A percentile compares a stretch with the other conserved stretches of the same genome.
Conservation (phyloP, 2,113 vertebrate genomes). For the Cichladusa arquata region DNA sequence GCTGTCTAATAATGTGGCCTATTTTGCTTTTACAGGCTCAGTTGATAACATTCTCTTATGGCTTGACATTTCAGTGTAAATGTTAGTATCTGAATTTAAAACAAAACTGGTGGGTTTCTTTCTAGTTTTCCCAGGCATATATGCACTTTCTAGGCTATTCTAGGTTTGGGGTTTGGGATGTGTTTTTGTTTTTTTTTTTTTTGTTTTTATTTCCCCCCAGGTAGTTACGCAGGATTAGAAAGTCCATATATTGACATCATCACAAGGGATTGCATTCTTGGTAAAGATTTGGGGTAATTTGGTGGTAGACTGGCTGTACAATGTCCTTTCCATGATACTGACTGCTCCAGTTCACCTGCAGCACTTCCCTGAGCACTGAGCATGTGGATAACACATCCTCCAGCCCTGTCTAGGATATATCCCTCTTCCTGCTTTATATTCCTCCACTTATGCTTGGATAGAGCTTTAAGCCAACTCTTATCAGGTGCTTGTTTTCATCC, state of each 20-base stretch:
- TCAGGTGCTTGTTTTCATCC: not conserved
- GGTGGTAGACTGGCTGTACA: not conserved
- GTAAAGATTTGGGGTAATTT: not conserved
- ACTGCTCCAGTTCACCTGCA: not conserved
- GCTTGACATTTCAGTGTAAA: not conserved
- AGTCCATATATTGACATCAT: not conserved
- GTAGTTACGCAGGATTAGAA: not conserved
- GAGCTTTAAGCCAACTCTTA: not conserved
- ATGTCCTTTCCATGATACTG: not conserved
- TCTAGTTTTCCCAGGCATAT: not conserved
- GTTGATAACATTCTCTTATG: not conserved
- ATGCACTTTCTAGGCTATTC: not conserved
- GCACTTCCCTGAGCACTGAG: not conserved
- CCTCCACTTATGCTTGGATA: not conserved
- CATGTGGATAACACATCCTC: too few relatives aligned
- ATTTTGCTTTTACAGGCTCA: slow-evolving; percentile 9
- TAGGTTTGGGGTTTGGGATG: not conserved
- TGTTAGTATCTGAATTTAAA: not conserved
- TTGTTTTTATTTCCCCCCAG: too few relatives aligned
- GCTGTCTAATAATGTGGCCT: not conserved
- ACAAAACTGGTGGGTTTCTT: not conserved
- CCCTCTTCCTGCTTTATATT: not conserved
- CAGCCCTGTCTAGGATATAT: not conserved
- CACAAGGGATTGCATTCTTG: accelerated
- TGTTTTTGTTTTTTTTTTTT: too few relatives aligned